These are phyloP conservation scores for Melanotaenia maccullochi DNA, from an alignment of 2,797 vertebrate genomes.

Conservation along the genomic window DNA sequence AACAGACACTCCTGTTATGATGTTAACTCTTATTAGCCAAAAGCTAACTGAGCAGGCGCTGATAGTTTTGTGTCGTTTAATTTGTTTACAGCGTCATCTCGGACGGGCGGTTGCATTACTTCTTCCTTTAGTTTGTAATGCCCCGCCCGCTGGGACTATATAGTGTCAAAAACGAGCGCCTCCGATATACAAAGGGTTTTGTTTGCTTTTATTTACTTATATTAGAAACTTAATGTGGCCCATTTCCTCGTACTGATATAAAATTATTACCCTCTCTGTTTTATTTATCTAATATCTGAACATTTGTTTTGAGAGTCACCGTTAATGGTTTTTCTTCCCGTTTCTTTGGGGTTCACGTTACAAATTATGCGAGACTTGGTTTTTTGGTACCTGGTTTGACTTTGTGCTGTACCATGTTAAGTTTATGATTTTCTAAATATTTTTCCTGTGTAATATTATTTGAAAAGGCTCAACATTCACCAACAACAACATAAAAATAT, in stretches of 20 bases:
- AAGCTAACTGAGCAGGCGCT: conserved; percentile 14
- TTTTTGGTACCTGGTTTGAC: background rate
- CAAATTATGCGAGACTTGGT: too few relatives aligned
- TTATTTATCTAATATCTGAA: background rate
- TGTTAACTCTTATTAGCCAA: background rate
- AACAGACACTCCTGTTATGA: fast-evolving
- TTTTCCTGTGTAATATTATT: too few relatives aligned
- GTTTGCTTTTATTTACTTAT: background rate
- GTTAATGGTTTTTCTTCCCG: background rate
- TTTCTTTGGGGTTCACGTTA: too few relatives aligned
- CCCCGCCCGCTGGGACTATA: background rate
- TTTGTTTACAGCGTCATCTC: fast-evolving
- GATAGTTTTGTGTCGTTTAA: fast-evolving
- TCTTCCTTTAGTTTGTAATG: fast-evolving
- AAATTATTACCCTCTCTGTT: too few relatives aligned
- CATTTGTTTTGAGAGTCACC: background rate
- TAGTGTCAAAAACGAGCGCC: background rate
- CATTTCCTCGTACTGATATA: background rate
- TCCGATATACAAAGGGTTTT: background rate
- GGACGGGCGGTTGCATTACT: conserved; percentile 1
- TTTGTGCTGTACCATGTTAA: background rate
- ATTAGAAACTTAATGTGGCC: background rate
- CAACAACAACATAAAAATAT: background rate
- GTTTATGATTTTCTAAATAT: too few relatives aligned
- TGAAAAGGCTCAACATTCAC: too few relatives aligned